Evolutionary conservation across 2,113 vertebrate species (phyloP), one percentile per base, ranked within the genome.

Genomic region (Orthonyx spaldingii): DNA sequence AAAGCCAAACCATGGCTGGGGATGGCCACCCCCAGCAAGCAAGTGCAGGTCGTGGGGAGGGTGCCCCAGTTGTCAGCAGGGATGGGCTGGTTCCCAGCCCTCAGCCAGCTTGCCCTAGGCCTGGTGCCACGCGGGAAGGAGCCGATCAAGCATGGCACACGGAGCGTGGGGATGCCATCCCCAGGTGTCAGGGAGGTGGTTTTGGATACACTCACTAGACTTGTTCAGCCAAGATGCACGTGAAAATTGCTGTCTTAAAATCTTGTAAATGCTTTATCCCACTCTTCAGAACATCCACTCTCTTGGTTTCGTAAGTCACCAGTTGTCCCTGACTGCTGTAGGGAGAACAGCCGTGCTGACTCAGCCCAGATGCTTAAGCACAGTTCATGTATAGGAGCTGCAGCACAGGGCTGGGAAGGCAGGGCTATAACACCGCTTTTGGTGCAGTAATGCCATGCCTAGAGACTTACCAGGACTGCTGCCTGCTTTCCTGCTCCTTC

Each of bases 121-220:
- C n/a, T 17, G 42, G 70, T 90, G 69, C 28, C 87, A 49, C 0
- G 2, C 3, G 1, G 42, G 44, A 33, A 59, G 71, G 52, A 80
- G 35, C 89, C 1, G 2, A 7, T 44, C 27, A 32, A 22, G 28
- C 1, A 0, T 0, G 0, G 66, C 3, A 0, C 52, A 7, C 0
- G 0, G 28, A 72, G 75, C 6, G 1, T 2, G 2, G n/a, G 30
- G 27, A n/a, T 0, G 0, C 0, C 0, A 1, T 26, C 41, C 49
- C 41, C 49, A 13, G 24, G 13, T 6, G 0, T 75, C 70, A 49
- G 16, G 13, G 42, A 76, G 41, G 46, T 2, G 2, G 8, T n/a
- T 72, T 55, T 1, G 11, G 42, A 28, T 10, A 3, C 0, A 0
- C 64, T 84, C 55, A 13, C 44, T 30, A 19, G 37, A 18, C 39